Conservation (phyloP, 2,113 vertebrate genomes). For the Holacanthus passer region DNA sequence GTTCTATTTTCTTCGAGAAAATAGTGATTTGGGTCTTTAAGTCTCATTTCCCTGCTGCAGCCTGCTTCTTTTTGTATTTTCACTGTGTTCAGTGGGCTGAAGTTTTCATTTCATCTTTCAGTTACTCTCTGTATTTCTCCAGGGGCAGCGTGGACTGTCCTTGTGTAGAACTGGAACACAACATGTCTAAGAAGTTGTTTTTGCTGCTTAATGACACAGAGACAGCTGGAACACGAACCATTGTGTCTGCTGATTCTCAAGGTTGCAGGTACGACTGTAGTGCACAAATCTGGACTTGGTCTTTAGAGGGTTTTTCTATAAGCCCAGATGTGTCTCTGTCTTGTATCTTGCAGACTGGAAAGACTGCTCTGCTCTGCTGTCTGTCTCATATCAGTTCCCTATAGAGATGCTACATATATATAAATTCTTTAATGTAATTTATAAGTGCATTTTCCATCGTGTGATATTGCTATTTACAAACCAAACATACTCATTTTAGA, state of each 20-base stretch:
- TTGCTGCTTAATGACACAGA: conserved; percentile 1
- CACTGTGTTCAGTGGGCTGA: conserved; percentile 29
- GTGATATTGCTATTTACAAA: not conserved
- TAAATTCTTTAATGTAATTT: not conserved
- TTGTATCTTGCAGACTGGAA: not conserved
- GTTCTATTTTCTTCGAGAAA: conserved; percentile 1
- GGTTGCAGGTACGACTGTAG: not conserved
- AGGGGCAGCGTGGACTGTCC: not conserved
- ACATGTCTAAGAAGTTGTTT: not conserved
- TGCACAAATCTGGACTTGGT: not conserved
- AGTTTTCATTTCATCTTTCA: conserved; percentile 38
- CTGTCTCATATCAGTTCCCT: no score
- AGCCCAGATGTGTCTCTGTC: not conserved
- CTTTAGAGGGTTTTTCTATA: not conserved
- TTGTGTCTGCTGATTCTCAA: conserved; percentile 16
- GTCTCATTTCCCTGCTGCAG: not conserved
- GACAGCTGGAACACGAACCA: not conserved
- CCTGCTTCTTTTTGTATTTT: conserved; percentile 8
- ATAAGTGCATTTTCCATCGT: not conserved
- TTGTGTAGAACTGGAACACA: not conserved
- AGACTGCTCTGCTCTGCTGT: not conserved
- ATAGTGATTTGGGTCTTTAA: conserved; percentile 10
- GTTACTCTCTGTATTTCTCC: not conserved
- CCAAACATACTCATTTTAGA: not conserved
- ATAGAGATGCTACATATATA: not conserved